Percentiles rank a stretch among this genome's conserved stretches.
These are phyloP conservation scores for Elaphurus davidianus DNA, from an alignment of 2,113 vertebrate species.

Conservation along the genomic window DNA sequence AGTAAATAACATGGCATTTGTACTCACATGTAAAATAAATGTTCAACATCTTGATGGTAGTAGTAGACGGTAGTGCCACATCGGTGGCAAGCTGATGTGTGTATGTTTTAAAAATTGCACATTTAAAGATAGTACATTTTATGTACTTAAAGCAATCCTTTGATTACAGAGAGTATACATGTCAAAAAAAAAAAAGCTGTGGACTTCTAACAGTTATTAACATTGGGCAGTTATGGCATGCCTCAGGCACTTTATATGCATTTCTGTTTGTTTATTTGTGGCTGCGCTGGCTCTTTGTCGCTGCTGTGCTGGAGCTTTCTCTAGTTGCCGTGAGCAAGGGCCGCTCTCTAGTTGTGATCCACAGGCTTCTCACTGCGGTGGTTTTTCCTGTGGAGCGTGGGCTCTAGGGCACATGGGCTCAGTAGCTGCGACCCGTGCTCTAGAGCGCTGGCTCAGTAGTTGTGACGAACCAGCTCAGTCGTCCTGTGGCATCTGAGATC, in stretches of 20 bases:
- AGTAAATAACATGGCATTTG: not conserved
- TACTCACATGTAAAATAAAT: not conserved
- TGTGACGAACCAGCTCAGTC: too few relatives aligned
- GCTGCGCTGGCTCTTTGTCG: not conserved
- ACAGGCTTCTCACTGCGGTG: not conserved
- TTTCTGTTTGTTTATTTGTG: not conserved
- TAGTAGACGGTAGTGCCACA: not conserved
- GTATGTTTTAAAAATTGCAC: not conserved
- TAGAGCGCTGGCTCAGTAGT: not conserved
- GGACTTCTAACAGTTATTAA: not conserved
- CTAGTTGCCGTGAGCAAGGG: not conserved
- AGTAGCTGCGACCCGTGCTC: not conserved
- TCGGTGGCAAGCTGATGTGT: not conserved
- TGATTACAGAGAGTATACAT: not conserved
- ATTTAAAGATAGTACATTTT: not conserved
- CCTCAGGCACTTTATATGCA: not conserved
- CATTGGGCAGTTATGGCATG: not conserved
- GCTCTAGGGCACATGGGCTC: not conserved
- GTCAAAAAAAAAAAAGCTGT: not conserved
- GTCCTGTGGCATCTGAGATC: not conserved
- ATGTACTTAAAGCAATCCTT: not conserved
- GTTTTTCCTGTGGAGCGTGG: not conserved
- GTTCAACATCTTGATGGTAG: not conserved
- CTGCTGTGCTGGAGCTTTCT: accelerated
- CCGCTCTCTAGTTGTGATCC: accelerated